Evolutionary conservation across 2,797 vertebrate species (phyloP).

Genomic region (Poecilia velifera): DNA sequence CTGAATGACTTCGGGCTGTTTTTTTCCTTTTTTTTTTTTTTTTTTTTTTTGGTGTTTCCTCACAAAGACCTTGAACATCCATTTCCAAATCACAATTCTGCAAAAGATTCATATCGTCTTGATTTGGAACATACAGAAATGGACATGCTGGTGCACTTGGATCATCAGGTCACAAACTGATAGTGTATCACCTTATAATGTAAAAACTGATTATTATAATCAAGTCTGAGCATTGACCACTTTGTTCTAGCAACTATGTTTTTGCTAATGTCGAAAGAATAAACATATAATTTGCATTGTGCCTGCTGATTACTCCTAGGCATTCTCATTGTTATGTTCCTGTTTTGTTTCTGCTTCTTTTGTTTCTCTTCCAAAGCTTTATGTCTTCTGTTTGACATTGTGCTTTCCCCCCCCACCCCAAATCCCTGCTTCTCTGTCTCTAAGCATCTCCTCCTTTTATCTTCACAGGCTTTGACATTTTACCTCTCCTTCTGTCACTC

Average conservation of each 20-base stretch:
- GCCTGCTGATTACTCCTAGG: neutral
- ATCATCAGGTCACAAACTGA: neutral
- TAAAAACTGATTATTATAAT: neutral
- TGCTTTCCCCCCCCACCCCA: neutral
- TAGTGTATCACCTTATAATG: neutral
- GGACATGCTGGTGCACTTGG: neutral
- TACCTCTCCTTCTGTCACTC: slow-evolving; percentile 1
- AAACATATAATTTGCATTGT: neutral
- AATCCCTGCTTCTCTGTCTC: slow-evolving; percentile 3
- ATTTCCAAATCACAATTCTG: too few species aligned
- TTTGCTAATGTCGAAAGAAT: neutral
- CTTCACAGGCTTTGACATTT: slow-evolving; percentile 5
- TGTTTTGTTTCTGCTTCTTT: slow-evolving; percentile 8
- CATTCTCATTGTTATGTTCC: neutral
- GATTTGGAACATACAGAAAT: neutral
- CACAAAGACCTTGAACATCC: neutral
- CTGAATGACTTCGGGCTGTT: neutral
- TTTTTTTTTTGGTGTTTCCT: neutral
- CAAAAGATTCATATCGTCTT: neutral
- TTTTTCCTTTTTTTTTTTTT: too few species aligned
- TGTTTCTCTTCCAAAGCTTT: slow-evolving; percentile 8
- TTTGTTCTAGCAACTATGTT: neutral
- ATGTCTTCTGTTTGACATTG: slow-evolving; percentile 19
- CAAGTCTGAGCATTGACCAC: neutral
- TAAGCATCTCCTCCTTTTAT: neutral